Base-by-base conservation (phyloP, 2,888 invertebrate species). In the Limnephilus marmoratus region DNA sequence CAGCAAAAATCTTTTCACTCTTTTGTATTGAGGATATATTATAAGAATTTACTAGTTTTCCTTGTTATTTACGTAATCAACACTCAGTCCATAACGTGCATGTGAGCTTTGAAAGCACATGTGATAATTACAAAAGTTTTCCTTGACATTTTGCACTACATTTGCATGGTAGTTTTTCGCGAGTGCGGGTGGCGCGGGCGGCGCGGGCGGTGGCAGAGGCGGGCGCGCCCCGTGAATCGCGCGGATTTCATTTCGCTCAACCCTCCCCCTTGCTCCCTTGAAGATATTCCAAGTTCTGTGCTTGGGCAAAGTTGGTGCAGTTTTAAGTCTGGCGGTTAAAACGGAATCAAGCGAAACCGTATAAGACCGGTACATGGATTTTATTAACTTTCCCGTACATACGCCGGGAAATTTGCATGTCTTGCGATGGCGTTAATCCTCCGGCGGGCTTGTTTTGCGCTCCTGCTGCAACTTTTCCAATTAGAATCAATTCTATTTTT, bases 291-390 rank as follows among this genome's bases (percentile, higher is more conserved):
- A 91, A 91, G 90, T 91, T 91, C 89, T 68, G 80, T 91, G 90
- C 91, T 91, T 91, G 81, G 88, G 82, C 82, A 92, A 92, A 87
- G 86, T 92, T 87, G 92, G 80, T 90, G 90, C 83, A 92, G 89
- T 93, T 93, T 92, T 93, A 93, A 93, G 93, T 93, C 93, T 90
- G 82, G 90, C 82, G 92, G 92, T 90, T 90, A 90, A 91, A 90
- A 90, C 86, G 86, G 91, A 93, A 91, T 91, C 92, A 90, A 91
- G 92, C 88, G 90, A 92, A 92, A 91, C 92, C 92, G 90, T 92
- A 92, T 86, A 90, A 90, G 81, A 53, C 86, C 92, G 90, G 68
- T 68, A 88, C 90, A 91, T 83, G 92, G 92, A 92, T 92, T 92
- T 92, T 92, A 92, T 91, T 92, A 92, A 92, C 91, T 92, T 91